Base-by-base conservation (phyloP, 2,888 invertebrate species). In the Meghimatium bilineatum region DNA sequence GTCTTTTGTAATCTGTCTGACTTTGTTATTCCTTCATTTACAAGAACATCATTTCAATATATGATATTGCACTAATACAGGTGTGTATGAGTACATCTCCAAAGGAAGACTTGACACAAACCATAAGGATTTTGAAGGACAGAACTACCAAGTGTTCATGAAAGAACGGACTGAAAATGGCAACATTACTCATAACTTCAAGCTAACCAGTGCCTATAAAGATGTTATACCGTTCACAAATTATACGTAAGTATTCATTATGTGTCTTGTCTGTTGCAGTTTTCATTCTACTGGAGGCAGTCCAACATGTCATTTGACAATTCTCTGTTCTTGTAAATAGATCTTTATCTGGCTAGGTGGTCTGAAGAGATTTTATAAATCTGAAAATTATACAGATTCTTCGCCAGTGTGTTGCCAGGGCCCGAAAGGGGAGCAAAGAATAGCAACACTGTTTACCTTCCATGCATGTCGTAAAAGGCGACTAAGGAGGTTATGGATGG, bases 191-290 rank as follows among this genome's bases (percentile, higher is more conserved):
- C 99, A 99, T 96, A 97, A 97, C 94, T 98, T 99, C 94, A 97
- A 97, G 93, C 95, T 99, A 89, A 97, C 97, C 86, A 97, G 97
- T 87, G 98, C 99, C 84, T 99, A 99, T 94, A 97, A 97, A 29
- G 92, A 97, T 92, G 97, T 98, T 91, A 98, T 99, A 97, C 97
- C 98, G 87, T 98, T 97, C 94, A 99, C 99, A 87, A 99, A 99
- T 94, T 99, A 98, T 94, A 99, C 99, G 97, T 98, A 94, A 96
- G 96, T 92, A 52, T 36, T 56, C 36, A 29, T 8, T 34, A 5
- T 23, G 12, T 23, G 6, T 74, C 29, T 29, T n/a, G 17, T 44
- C 44, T 44, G 44, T 44, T 44, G 44, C 6, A 12, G 60, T 10
- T 60, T 52, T 52, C 52, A 52, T 52, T 52, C 52, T 14, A 20